Evolutionary conservation across 2,113 vertebrate genomes (phyloP).

Genomic region (Ptilonorhynchus violaceus): DNA sequence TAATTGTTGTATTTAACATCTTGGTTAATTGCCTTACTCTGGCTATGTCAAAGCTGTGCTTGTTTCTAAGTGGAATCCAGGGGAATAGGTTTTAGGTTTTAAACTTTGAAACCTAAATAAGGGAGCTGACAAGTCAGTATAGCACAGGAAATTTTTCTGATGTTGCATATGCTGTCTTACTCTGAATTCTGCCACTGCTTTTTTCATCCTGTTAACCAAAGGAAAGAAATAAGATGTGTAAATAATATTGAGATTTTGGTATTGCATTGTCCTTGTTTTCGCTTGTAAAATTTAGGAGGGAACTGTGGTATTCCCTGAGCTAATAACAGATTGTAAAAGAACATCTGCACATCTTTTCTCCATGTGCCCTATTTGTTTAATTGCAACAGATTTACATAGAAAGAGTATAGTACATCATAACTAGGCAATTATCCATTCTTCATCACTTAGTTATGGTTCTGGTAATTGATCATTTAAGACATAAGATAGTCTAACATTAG

Average conservation of each 20-base stretch:
- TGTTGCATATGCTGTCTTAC: not conserved
- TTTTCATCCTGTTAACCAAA: not conserved
- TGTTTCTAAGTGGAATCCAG: not conserved
- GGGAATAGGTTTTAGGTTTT: not conserved
- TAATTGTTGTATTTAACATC: not conserved
- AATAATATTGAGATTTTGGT: slow-evolving; percentile 15
- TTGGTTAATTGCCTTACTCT: not conserved
- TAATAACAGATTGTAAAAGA: slow-evolving; percentile 66
- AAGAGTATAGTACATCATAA: slow-evolving; percentile 67
- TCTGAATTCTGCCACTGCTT: not conserved
- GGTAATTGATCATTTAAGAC: slow-evolving; percentile 75
- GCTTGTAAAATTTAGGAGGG: not conserved
- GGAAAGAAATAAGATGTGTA: not conserved
- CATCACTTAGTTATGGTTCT: slow-evolving; percentile 68
- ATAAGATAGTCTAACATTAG: slow-evolving; percentile 68
- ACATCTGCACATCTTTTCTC: slow-evolving; percentile 71
- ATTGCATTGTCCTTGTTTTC: not conserved
- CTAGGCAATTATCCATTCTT: slow-evolving; percentile 75
- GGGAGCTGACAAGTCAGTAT: not conserved
- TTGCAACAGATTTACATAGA: slow-evolving; percentile 68
- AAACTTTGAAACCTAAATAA: not conserved
- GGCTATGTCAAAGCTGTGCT: not conserved
- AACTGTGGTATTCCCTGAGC: slow-evolving; percentile 48
- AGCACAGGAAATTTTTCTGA: not conserved
- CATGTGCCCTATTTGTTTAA: slow-evolving; percentile 71